Evolutionary conservation across 2,888 invertebrate species (phyloP).

Genomic region (Aricia artaxerxes): DNA sequence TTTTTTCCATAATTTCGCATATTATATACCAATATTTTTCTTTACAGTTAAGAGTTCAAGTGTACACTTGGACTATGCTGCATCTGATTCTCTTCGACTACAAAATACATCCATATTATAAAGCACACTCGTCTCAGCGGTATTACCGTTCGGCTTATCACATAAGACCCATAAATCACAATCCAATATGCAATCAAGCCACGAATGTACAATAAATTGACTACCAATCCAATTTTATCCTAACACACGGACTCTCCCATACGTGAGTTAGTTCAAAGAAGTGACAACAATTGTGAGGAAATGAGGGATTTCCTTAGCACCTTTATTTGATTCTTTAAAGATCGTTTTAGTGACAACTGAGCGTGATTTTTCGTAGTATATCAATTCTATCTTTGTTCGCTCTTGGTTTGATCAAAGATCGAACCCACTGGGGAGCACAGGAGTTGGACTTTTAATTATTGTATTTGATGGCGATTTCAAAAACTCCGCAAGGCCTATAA

Average conservation of each 20-base stretch:
- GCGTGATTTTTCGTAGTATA: background rate
- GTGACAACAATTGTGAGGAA: slow-evolving; percentile 72
- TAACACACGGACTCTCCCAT: background rate
- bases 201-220: slow-evolving; percentile 28
- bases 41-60: too few relatives aligned
- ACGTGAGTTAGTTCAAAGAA: slow-evolving; percentile 58
- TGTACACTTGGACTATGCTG: too few relatives aligned
- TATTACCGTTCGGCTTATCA: background rate
- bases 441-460: too few relatives aligned
- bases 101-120: background rate
- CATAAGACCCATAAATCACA: slow-evolving; percentile 12
- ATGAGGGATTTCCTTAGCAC: slow-evolving; percentile 75
- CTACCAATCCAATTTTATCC: slow-evolving; percentile 21
- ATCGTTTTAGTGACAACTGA: slow-evolving; percentile 34
- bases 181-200: slow-evolving; percentile 26
- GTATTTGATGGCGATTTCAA: too few relatives aligned
- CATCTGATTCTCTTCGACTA: too few relatives aligned
- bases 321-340: slow-evolving; percentile 65
- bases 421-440: background rate
- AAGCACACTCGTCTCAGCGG: background rate
- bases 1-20: too few relatives aligned
- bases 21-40: too few relatives aligned
- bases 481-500: too few relatives aligned
- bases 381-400: background rate
- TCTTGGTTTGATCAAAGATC: background rate